Percentiles rank a stretch among this genome's conserved stretches.
phyloP scores from a whole-genome alignment of 2,797 vertebrate species.

The Gallinago stenura region DNA sequence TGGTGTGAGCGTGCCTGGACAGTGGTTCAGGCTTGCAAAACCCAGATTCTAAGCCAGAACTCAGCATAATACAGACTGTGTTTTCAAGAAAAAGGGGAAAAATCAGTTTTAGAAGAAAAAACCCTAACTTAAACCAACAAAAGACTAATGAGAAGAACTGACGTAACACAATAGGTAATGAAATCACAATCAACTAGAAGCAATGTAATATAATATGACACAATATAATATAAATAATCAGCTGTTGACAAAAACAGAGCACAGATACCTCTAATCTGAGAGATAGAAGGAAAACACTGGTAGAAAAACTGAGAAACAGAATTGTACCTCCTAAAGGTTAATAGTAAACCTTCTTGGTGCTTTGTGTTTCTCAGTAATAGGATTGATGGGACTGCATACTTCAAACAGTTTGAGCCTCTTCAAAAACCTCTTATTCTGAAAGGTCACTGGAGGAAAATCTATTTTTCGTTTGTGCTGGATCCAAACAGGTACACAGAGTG shows the following conservation, averaged over 20 bases:
- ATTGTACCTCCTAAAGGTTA: not conserved
- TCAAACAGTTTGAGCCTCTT: not conserved
- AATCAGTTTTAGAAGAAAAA: not conserved
- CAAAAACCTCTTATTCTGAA: not conserved
- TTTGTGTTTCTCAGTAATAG: not conserved
- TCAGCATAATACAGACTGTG: not conserved
- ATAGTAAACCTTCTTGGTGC: not conserved
- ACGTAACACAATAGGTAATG: not conserved
- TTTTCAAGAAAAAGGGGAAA: not conserved
- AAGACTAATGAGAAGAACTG: not conserved
- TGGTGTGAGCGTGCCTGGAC: not conserved
- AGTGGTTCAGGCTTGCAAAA: not conserved
- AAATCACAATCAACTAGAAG: not conserved
- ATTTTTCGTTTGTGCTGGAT: not conserved
- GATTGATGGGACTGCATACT: not conserved
- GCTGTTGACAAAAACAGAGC: too few species aligned
- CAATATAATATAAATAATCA: not conserved
- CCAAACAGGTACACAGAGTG: not conserved
- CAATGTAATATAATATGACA: not conserved
- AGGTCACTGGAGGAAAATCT: not conserved
- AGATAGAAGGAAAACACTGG: not conserved
- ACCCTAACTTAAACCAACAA: not conserved
- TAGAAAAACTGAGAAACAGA: not conserved
- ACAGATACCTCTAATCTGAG: not conserved
- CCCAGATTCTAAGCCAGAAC: not conserved